phyloP scores from a whole-genome alignment of 1,140 invertebrate genomes.

The Procambarus clarkii region DNA sequence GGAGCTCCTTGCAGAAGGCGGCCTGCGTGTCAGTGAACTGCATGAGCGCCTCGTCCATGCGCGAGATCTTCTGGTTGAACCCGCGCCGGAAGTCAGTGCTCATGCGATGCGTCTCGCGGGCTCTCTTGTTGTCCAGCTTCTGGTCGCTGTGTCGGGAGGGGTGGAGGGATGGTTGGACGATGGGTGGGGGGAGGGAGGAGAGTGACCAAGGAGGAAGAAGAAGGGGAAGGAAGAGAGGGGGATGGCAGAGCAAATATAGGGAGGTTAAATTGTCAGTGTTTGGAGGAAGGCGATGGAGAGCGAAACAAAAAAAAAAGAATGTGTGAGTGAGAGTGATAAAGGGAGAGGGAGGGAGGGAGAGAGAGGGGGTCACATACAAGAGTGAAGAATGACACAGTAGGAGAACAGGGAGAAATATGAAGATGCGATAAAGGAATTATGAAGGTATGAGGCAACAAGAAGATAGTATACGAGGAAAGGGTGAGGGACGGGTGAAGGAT shows the following conservation, averaged over 20 bases:
- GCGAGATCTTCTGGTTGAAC: slow-evolving; percentile 68
- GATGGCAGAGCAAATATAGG: background rate
- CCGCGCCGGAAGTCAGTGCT: slow-evolving; percentile 66
- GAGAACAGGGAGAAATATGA: background rate
- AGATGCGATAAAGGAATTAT: background rate
- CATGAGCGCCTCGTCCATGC: slow-evolving; percentile 71
- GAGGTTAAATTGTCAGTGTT: background rate
- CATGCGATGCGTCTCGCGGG: slow-evolving; percentile 64
- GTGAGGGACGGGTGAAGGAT: too few relatives aligned
- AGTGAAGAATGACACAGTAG: background rate
- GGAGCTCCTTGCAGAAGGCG: slow-evolving; percentile 68
- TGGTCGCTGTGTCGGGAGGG: background rate
- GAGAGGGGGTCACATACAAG: background rate
- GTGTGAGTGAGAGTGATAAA: background rate
- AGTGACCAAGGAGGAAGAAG: background rate
- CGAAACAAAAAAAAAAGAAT: background rate
- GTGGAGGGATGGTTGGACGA: background rate
- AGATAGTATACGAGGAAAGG: too few relatives aligned
- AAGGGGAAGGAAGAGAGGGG: background rate
- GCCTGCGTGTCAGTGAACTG: slow-evolving; percentile 71
- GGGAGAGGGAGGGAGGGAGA: background rate
- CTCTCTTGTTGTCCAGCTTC: slow-evolving; percentile 33
- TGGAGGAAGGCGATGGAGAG: background rate
- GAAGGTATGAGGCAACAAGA: background rate
- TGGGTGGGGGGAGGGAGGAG: background rate